Percentiles rank a stretch among this genome's conserved stretches.
Evolutionary conservation across 2,797 vertebrate species (phyloP).

Genomic region (Cyprinella venusta): DNA sequence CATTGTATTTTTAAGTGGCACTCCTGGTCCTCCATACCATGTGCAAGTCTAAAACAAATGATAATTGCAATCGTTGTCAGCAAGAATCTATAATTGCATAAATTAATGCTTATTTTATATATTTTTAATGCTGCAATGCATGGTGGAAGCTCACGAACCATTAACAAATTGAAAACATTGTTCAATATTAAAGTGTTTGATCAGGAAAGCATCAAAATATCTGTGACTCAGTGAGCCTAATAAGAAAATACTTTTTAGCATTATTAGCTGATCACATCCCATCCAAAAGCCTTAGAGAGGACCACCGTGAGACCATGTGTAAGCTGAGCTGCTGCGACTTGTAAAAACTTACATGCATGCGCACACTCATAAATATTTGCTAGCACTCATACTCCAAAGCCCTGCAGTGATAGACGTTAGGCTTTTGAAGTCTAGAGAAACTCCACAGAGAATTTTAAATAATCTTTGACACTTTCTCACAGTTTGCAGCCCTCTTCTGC

Average conservation of each 20-base stretch:
- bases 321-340: background rate
- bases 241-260: background rate
- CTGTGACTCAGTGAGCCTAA: background rate
- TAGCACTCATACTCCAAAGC: background rate
- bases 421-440: conserved; percentile 39
- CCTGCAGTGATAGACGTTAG: conserved; percentile 16
- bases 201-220: background rate
- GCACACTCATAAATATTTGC: conserved; percentile 19
- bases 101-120: background rate
- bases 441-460: conserved; percentile 44
- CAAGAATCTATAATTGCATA: background rate
- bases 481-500: background rate
- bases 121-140: background rate
- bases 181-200: background rate
- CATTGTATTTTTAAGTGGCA: too few relatives aligned
- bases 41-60: too few relatives aligned
- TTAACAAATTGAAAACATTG: background rate
- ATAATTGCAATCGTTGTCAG: too few relatives aligned
- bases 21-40: too few relatives aligned
- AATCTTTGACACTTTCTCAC: conserved; percentile 23
- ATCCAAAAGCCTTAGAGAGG: background rate
- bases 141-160: background rate
- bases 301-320: conserved; percentile 3
- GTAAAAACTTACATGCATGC: background rate
- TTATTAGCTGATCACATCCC: conserved; percentile 23